phyloP scores from a whole-genome alignment of 2,888 invertebrate species.

The Cabera pusaria region DNA sequence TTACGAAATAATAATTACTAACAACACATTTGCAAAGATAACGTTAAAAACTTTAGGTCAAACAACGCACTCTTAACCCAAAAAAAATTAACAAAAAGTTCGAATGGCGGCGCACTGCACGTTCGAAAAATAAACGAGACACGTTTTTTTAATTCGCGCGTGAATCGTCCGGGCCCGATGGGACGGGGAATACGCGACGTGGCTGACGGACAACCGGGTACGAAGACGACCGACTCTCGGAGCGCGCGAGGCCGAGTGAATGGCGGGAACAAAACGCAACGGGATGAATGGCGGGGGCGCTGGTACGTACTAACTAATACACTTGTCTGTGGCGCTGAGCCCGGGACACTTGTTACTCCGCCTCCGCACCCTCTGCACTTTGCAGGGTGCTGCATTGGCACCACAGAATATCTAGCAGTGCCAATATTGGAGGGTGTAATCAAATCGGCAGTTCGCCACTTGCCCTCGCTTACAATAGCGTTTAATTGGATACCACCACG shows the following conservation, averaged over 20 bases:
- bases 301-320: too few species aligned
- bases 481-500: slow-evolving; percentile 51
- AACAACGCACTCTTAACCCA: not conserved
- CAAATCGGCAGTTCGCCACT: slow-evolving; percentile 59
- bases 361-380: slow-evolving; percentile 47
- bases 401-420: too few species aligned
- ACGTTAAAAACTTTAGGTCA: too few species aligned
- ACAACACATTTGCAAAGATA: too few species aligned
- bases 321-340: slow-evolving; percentile 48
- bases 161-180: slow-evolving; percentile 10
- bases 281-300: slow-evolving; percentile 49
- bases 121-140: slow-evolving; percentile 1
- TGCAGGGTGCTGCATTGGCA: slow-evolving; percentile 49
- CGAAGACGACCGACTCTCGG: slow-evolving; percentile 26
- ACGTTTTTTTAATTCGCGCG: slow-evolving; percentile 23
- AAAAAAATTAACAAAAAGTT: not conserved
- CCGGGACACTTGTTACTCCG: slow-evolving; percentile 74
- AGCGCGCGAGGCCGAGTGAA: slow-evolving; percentile 30
- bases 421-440: slow-evolving; percentile 69
- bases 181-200: slow-evolving; percentile 14
- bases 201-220: not conserved
- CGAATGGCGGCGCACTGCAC: slow-evolving; percentile 15
- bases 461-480: slow-evolving; percentile 54
- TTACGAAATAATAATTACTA: slow-evolving; percentile 32
- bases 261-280: slow-evolving; percentile 37